Conservation (phyloP, 2,113 vertebrate genomes). For the Plestiodon gilberti region DNA sequence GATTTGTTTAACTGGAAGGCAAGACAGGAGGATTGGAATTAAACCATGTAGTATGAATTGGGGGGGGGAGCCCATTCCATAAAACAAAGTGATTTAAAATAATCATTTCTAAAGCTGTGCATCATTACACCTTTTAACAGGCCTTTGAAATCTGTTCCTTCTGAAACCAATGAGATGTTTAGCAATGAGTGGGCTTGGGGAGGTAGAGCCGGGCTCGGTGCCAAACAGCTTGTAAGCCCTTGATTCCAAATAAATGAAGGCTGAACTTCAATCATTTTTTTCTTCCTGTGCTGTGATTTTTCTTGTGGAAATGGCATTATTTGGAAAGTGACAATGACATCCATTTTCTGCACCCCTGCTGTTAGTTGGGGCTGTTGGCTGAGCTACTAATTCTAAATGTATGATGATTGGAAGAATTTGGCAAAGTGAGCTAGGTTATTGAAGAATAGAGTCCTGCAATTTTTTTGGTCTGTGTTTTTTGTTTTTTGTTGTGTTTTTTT, state of each 20-base stretch:
- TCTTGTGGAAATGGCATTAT: background rate
- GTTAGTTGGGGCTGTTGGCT: background rate
- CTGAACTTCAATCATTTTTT: constrained; percentile 9
- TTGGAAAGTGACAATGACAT: constrained; percentile 7
- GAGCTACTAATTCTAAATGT: constrained; percentile 9
- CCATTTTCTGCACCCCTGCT: constrained; percentile 19
- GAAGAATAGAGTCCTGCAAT: background rate
- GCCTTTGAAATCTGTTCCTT: background rate
- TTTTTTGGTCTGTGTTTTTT: too few relatives aligned
- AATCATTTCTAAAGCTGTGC: constrained; percentile 31
- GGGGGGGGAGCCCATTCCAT: constrained; percentile 50
- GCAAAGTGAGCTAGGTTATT: background rate
- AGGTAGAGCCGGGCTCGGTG: constrained; percentile 1
- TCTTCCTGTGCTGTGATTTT: background rate
- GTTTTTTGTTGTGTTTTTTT: too few relatives aligned
- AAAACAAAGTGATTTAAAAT: constrained; percentile 42
- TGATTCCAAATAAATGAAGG: background rate
- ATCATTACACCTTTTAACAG: constrained; percentile 14
- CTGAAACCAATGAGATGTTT: constrained; percentile 4
- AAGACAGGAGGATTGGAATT: background rate
- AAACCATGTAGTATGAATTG: constrained; percentile 8
- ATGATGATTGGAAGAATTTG: background rate
- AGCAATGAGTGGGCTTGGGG: background rate
- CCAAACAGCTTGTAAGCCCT: background rate
- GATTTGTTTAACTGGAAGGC: background rate